Percentiles rank a stretch among this genome's conserved stretches.
Conservation (phyloP, 2,888 invertebrate species). For the Gisinianus flammeolus region DNA sequence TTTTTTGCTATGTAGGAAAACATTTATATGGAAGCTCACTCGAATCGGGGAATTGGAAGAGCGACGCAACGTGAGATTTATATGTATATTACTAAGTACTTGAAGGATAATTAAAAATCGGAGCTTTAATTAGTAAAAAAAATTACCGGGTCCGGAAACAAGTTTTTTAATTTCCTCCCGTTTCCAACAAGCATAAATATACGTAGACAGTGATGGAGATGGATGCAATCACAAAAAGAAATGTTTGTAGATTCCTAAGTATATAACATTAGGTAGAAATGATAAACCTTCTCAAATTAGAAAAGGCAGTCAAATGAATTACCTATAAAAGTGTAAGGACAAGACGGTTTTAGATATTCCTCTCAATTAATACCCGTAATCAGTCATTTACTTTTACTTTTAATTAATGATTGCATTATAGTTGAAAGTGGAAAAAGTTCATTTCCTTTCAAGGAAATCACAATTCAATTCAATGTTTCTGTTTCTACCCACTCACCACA, state of each 20-base stretch:
- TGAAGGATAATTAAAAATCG: not conserved
- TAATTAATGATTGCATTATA: not conserved
- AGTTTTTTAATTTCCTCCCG: constrained; percentile 2
- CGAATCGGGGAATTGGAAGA: too few relatives aligned
- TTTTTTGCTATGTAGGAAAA: too few relatives aligned
- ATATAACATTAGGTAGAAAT: not conserved
- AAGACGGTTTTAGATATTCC: not conserved
- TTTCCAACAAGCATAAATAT: too few relatives aligned
- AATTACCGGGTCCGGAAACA: constrained; percentile 7
- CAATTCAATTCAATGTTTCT: not conserved
- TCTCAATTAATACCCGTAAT: not conserved
- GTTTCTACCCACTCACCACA: too few relatives aligned
- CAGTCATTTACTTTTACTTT: not conserved
- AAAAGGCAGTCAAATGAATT: constrained; percentile 1
- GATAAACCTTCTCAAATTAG: not conserved
- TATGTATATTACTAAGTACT: too few relatives aligned
- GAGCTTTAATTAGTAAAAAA: not conserved
- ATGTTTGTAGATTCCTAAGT: not conserved
- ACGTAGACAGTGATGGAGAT: not conserved
- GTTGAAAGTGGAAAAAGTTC: not conserved
- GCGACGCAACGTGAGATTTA: too few relatives aligned
- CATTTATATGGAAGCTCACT: too few relatives aligned
- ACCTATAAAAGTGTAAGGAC: not conserved
- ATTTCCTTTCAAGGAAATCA: not conserved
- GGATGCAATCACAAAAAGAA: not conserved